Evolutionary conservation across 1,140 invertebrate species (phyloP).

Genomic region (Halotydeus destructor): DNA sequence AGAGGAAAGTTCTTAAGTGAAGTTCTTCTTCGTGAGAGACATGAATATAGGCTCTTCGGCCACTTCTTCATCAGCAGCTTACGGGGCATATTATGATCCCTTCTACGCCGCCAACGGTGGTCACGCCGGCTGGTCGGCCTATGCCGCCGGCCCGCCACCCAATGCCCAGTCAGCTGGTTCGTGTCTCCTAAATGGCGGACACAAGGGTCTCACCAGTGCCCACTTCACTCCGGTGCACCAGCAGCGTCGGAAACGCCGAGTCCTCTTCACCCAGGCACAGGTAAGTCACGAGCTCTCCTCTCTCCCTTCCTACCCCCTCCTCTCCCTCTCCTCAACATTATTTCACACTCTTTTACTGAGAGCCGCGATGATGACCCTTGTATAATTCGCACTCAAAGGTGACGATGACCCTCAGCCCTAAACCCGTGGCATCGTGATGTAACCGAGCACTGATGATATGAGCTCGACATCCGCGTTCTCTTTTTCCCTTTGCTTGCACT

Average conservation of each 20-base stretch:
- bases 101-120: constrained; percentile 11
- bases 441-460: too few species aligned
- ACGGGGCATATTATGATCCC: constrained; percentile 10
- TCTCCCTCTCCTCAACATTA: neutral
- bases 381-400: too few species aligned
- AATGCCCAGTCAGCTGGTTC: neutral
- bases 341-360: neutral
- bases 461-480: too few species aligned
- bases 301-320: too few species aligned
- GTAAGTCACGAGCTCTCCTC: constrained; percentile 7
- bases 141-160: constrained; percentile 5
- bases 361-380: neutral
- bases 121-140: constrained; percentile 9
- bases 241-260: constrained; percentile 60
- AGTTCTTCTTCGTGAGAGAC: too few species aligned
- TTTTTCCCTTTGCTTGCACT: too few species aligned
- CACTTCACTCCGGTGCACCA: constrained; percentile 12
- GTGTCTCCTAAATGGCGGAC: neutral
- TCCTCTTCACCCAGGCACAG: constrained; percentile 81
- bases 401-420: too few species aligned
- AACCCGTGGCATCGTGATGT: too few species aligned
- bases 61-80: constrained; percentile 3
- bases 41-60: constrained; percentile 13
- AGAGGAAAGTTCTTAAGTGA: too few species aligned
- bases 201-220: constrained; percentile 3